Conservation (phyloP, 2,888 invertebrate genomes). For the Sinelater perroti region DNA sequence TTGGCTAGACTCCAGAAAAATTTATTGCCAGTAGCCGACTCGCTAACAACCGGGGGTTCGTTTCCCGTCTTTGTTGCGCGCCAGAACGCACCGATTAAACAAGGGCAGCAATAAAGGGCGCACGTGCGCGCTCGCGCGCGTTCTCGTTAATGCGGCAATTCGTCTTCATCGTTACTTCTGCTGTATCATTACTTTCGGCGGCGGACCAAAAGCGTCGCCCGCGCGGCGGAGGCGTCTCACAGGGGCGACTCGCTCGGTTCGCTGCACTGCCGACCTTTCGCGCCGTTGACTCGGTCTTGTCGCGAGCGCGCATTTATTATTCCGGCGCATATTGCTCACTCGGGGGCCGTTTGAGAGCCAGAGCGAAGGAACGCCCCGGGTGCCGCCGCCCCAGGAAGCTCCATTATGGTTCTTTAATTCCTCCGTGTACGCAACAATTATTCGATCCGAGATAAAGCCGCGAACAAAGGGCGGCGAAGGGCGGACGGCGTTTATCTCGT, state of each 20-base stretch:
- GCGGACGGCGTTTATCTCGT: slow-evolving; percentile 15
- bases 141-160: slow-evolving; percentile 33
- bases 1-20: no score
- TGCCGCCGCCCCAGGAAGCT: slow-evolving; percentile 41
- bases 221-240: slow-evolving; percentile 15
- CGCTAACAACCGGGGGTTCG: no score
- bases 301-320: slow-evolving; percentile 49
- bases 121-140: slow-evolving; percentile 26
- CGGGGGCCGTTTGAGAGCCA: slow-evolving; percentile 51
- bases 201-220: slow-evolving; percentile 23
- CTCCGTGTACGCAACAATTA: slow-evolving; percentile 47
- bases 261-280: slow-evolving; percentile 35
- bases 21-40: no score
- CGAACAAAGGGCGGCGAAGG: no score
- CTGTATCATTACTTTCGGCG: slow-evolving; percentile 34
- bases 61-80: no score
- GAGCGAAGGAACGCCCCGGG: slow-evolving; percentile 49
- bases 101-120: slow-evolving; percentile 33
- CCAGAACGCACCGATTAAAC: no score
- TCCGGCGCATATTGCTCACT: slow-evolving; percentile 51
- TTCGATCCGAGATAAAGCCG: no score
- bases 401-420: slow-evolving; percentile 55
- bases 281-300: slow-evolving; percentile 47
- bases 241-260: slow-evolving; percentile 29
- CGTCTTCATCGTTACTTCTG: slow-evolving; percentile 39